Percentiles rank a stretch among this genome's conserved stretches.
phyloP scores from a whole-genome alignment of 2,113 vertebrate genomes.

The Hyperoodon ampullatus region DNA sequence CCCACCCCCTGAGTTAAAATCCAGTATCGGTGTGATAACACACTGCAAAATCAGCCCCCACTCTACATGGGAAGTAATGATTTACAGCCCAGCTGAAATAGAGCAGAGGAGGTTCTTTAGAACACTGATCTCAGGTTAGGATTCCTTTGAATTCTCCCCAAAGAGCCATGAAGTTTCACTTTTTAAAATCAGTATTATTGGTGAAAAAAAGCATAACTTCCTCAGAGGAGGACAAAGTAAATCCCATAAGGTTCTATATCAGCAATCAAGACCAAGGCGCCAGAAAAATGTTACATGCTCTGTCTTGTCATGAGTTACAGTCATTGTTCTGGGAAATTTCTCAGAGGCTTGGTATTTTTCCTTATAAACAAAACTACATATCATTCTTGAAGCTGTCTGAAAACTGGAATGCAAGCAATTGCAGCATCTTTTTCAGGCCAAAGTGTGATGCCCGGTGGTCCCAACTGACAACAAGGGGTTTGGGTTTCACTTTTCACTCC shows the following conservation, averaged over 20 bases:
- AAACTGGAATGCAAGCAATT: constrained; percentile 54
- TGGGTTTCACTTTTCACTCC: neutral
- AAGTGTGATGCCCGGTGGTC: neutral
- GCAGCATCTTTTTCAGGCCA: neutral
- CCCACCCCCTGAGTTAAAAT: constrained; percentile 17
- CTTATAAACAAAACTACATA: constrained; percentile 75
- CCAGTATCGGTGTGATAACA: constrained; percentile 10
- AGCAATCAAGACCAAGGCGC: constrained; percentile 43
- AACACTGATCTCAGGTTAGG: neutral
- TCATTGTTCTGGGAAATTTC: constrained; percentile 79
- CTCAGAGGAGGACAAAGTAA: constrained; percentile 52
- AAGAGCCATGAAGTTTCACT: neutral
- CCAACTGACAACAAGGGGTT: neutral
- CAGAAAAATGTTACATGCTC: constrained; percentile 63
- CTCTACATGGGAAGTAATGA: neutral
- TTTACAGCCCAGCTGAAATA: neutral
- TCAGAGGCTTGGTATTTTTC: constrained; percentile 61
- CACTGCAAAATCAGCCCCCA: neutral
- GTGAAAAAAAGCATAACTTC: constrained; percentile 43
- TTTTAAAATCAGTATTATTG: constrained; percentile 16
- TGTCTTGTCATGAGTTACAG: constrained; percentile 67
- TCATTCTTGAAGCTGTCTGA: constrained; percentile 67
- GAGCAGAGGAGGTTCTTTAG: neutral
- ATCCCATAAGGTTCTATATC: constrained; percentile 46
- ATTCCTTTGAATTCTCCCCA: constrained; percentile 28